Evolutionary conservation across 2,797 vertebrate genomes (phyloP).

Genomic region (Mormyrus hasselquistii): DNA sequence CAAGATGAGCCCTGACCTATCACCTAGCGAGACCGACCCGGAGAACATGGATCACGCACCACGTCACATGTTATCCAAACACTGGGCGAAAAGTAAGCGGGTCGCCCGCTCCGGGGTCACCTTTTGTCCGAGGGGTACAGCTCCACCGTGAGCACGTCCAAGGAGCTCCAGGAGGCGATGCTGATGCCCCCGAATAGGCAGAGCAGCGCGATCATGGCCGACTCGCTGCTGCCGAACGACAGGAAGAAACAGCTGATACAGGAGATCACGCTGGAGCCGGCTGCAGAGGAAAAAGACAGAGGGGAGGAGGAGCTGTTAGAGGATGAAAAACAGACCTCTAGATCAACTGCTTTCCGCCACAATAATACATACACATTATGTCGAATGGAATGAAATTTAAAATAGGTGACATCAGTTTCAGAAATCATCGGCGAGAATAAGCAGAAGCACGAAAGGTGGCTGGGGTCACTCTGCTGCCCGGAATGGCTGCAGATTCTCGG

Average conservation of each 20-base stretch:
- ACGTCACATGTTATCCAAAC: neutral
- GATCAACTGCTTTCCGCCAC: neutral
- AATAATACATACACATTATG: neutral
- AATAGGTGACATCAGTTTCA: neutral
- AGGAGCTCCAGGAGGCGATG: slow-evolving; percentile 92
- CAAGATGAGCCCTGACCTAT: neutral
- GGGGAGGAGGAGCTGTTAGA: neutral
- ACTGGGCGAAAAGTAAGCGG: neutral
- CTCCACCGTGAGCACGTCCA: slow-evolving; percentile 92
- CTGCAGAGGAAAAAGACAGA: slow-evolving; percentile 48
- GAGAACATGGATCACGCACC: neutral
- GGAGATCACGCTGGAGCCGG: slow-evolving; percentile 93
- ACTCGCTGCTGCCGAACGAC: slow-evolving; percentile 93
- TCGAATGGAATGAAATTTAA: neutral
- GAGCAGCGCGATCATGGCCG: slow-evolving; percentile 93
- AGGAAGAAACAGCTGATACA: slow-evolving; percentile 97
- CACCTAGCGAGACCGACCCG: neutral
- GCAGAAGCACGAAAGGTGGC: neutral
- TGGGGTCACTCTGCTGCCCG: neutral
- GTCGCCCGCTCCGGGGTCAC: slow-evolving; percentile 47
- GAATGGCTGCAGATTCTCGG: neutral
- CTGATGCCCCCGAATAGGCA: slow-evolving; percentile 95
- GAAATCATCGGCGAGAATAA: neutral
- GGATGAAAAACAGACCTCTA: neutral
- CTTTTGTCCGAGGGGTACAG: slow-evolving; percentile 94